Evolutionary conservation across 2,888 invertebrate genomes (phyloP), one percentile per base, ranked within the genome.

Genomic region (Syrphus vitripennis): DNA sequence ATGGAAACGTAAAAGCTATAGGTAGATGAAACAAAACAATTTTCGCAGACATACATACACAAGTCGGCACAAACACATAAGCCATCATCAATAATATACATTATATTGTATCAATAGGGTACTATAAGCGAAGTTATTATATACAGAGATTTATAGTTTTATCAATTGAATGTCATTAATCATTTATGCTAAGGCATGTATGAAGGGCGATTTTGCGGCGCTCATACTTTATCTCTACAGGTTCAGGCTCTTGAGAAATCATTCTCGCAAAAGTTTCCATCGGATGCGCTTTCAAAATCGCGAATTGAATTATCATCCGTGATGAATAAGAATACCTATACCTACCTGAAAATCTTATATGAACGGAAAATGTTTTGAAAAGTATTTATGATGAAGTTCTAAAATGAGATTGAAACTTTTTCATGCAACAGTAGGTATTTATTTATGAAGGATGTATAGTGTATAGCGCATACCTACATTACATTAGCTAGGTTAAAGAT

Each of bases 151-250:
- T 86, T 86, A 86, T 86, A 86, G 84, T 57, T 82, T 69, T 77
- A 82, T 82, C 76, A 76, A 82, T 82, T 77, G 84, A 77, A 82
- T 63, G 84, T 55, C 84, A 86, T 86, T 86, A 86, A 81, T 86
- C 84, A 80, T 84, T 74, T 29, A 45, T 42, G 26, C 21, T n/a
- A 24, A 63, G 50, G 42, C 63, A 75, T 45, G 57, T 48, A 63
- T 76, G 76, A 59, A 69, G 59, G 59, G 26, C 59, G 45, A 21
- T 50, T 10, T 14, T 24, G 24, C 14, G 45, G 24, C 14, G 45
- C 67, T 16, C 9, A 0, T n/a, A 29, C 5, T 21, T 2, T 34
- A 24, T 24, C 31, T 29, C 26, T 42, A 14, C 40, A 55, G 31
- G 63, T 45, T 74, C 19, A 61, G 61, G 72, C 69, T 82, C 42